phyloP scores from a whole-genome alignment of 2,888 invertebrate species.

The Metallyticus violacea region DNA sequence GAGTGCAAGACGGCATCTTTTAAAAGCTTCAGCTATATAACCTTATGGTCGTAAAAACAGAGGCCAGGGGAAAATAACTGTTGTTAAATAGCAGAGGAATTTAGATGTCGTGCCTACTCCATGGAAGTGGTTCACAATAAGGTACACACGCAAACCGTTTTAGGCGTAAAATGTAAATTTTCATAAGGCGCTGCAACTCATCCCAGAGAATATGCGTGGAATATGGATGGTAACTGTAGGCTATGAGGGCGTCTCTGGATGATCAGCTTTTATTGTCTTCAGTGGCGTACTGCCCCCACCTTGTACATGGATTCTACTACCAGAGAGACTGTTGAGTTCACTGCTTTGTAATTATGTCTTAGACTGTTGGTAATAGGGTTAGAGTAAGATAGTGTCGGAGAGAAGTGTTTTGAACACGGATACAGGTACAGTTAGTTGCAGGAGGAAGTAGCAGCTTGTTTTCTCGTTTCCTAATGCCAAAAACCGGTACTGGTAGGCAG shows the following conservation, averaged over 20 bases:
- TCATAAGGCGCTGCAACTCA: not conserved
- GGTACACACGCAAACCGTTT: not conserved
- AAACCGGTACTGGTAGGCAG: too few species aligned
- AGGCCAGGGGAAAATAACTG: not conserved
- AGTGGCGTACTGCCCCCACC: not conserved
- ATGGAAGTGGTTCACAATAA: not conserved
- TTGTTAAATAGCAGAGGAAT: not conserved
- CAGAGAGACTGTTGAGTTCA: too few species aligned
- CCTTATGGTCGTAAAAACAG: not conserved
- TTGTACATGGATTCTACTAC: too few species aligned
- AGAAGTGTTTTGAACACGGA: too few species aligned
- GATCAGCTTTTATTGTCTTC: not conserved
- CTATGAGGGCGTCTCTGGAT: not conserved
- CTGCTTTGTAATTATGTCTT: too few species aligned
- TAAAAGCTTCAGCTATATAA: not conserved
- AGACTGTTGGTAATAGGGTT: too few species aligned
- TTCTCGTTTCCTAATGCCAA: too few species aligned
- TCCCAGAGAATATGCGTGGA: not conserved
- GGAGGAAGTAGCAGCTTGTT: too few species aligned
- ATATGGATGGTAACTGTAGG: not conserved
- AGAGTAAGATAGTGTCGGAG: too few species aligned
- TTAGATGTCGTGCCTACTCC: not conserved
- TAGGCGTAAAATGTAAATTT: not conserved
- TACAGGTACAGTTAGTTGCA: too few species aligned
- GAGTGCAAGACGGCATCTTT: not conserved